These are phyloP conservation scores for Cottus gobio DNA, from an alignment of 2,113 vertebrate genomes.

Conservation along the genomic window DNA sequence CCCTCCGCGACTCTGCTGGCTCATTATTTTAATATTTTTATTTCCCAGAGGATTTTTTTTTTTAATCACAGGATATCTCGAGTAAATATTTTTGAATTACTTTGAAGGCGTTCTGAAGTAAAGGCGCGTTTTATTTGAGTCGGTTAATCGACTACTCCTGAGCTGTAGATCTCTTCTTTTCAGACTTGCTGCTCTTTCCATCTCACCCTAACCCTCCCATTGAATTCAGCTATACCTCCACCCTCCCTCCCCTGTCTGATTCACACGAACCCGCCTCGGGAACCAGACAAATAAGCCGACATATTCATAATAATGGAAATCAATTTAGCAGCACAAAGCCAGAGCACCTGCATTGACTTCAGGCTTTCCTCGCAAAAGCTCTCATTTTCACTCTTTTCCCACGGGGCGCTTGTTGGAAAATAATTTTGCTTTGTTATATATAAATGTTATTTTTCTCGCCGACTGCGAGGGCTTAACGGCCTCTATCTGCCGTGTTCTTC, in stretches of 20 bases:
- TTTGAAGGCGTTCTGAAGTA: conserved; percentile 15
- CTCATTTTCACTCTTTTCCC: conserved; percentile 23
- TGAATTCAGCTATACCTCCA: conserved; percentile 17
- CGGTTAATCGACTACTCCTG: not conserved
- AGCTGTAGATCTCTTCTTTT: not conserved
- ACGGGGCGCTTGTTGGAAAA: conserved; percentile 36
- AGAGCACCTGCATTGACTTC: conserved; percentile 53
- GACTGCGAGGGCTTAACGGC: conserved; percentile 8
- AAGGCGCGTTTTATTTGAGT: conserved; percentile 32
- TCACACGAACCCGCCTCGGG: conserved; percentile 32
- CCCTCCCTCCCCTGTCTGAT: conserved; percentile 29
- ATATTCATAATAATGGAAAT: conserved; percentile 59
- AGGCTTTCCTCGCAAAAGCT: conserved; percentile 48
- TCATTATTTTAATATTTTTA: not conserved
- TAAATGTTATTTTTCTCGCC: conserved; percentile 47
- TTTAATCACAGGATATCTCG: not conserved
- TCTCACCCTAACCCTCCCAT: too few relatives aligned
- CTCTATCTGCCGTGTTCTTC: conserved; percentile 28
- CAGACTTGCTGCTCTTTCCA: not conserved
- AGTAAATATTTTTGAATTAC: not conserved
- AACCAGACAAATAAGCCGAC: conserved; percentile 32
- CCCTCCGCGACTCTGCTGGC: too few relatives aligned
- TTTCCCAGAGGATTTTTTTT: not conserved
- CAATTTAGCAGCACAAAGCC: conserved; percentile 53
- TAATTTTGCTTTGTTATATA: conserved; percentile 40